phyloP scores from a whole-genome alignment of 2,113 vertebrate species.

The Tetrax tetrax region DNA sequence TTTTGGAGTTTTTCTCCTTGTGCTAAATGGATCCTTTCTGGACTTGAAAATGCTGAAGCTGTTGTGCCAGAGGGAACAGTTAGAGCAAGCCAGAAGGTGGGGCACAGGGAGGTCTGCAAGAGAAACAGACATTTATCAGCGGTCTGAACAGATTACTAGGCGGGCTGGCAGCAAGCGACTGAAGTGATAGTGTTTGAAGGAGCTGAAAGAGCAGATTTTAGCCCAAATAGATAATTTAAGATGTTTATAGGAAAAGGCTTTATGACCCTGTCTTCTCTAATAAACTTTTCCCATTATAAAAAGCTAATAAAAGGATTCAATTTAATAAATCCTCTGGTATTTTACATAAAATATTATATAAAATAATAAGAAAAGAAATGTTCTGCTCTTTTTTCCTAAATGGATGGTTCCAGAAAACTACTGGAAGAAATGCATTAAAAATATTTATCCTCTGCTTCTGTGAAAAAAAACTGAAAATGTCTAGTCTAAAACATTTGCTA shows the following conservation, averaged over 20 bases:
- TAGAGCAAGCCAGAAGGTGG: background rate
- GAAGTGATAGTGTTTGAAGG: background rate
- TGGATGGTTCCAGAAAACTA: background rate
- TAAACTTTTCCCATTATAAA: constrained; percentile 47
- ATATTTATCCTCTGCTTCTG: background rate
- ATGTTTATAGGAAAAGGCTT: constrained; percentile 3
- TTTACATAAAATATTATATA: constrained; percentile 11
- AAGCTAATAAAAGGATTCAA: constrained; percentile 40
- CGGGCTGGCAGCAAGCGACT: background rate
- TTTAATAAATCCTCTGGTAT: constrained; percentile 29
- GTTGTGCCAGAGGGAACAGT: background rate
- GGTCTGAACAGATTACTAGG: background rate
- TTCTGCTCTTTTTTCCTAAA: background rate
- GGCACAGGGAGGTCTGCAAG: background rate
- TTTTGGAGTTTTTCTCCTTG: background rate
- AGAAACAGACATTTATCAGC: background rate
- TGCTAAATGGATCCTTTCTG: background rate
- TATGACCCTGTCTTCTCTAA: background rate
- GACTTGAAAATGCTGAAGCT: background rate
- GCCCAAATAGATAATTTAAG: constrained; percentile 9
- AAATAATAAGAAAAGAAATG: background rate
- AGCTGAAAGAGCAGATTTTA: background rate
- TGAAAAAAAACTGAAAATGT: background rate
- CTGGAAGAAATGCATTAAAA: background rate
- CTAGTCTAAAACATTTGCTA: background rate